Evolutionary conservation across 2,797 vertebrate species (phyloP).

Genomic region (Leucoraja ocellata): DNA sequence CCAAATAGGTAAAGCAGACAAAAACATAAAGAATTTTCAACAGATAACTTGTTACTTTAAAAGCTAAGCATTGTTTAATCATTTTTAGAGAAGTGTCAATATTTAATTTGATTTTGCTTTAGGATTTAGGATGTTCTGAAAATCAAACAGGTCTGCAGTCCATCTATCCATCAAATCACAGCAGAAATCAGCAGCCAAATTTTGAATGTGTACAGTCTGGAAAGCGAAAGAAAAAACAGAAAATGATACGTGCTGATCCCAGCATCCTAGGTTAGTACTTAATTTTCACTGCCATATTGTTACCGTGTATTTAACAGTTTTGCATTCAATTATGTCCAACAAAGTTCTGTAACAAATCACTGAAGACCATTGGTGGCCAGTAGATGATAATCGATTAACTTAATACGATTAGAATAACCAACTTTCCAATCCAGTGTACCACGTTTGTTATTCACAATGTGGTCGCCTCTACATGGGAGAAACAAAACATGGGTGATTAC

Average conservation of each 20-base stretch:
- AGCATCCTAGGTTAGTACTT: constrained; percentile 83
- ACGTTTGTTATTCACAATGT: too few relatives aligned
- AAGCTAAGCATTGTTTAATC: not conserved
- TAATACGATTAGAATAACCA: too few relatives aligned
- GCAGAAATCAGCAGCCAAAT: constrained; percentile 75
- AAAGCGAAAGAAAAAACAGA: constrained; percentile 97
- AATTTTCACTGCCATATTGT: not conserved
- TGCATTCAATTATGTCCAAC: not conserved
- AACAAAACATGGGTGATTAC: too few relatives aligned
- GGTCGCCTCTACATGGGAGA: too few relatives aligned
- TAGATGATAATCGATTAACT: too few relatives aligned
- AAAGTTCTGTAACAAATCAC: not conserved
- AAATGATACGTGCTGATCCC: constrained; percentile 96
- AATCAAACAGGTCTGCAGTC: constrained; percentile 74
- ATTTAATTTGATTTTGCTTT: constrained; percentile 36
- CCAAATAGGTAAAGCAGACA: not conserved
- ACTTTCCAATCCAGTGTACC: too few relatives aligned
- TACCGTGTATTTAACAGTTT: not conserved
- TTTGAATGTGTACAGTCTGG: constrained; percentile 93
- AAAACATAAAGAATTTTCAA: not conserved
- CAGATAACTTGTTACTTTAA: constrained; percentile 6
- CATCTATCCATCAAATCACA: constrained; percentile 84
- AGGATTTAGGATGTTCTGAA: constrained; percentile 89
- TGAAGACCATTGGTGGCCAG: not conserved
- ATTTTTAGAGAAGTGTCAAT: not conserved